Evolutionary conservation across 2,888 invertebrate species (phyloP), one percentile per base, ranked within the genome.

Genomic region (Eucriotettix oculatus): DNA sequence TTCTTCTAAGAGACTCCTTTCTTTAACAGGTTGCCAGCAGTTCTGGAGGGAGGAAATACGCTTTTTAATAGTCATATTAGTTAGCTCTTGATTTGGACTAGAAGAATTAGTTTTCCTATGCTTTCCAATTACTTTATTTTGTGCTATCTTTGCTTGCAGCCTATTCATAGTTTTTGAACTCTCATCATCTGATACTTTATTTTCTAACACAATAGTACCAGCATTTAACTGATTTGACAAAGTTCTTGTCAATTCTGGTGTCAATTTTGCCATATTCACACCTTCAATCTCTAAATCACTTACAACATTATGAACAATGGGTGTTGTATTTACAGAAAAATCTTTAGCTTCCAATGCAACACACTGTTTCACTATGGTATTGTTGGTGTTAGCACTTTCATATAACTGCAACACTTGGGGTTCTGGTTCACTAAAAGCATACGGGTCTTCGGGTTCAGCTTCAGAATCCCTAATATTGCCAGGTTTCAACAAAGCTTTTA

Each of bases 351-450:
- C 57, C 48, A 61, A 54, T 44, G 59, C 40, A 12, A 60, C 44
- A 56, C 59, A 56, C 16, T 54, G 59, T 42, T 60, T 59, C 29
- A 61, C 58, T 41, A 61, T 58, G n/a, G 58, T 58, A 42, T 59
- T 59, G 55, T 58, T 61, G 16, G 60, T 58, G 16, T 54, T 57
- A 17, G 63, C 42, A 52, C 58, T 63, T 54, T 63, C 62, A 54
- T 63, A 59, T 52, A 63, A 53, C 12, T 59, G 62, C 10, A 61
- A 43, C 16, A 60, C 62, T 52, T 62, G 64, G 14, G 65, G 62
- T 52, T 75, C 75, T 7, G 73, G 73, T 61, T 76, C 76, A 64
- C 74, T 73, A 67, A 77, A 77, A 60, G 76, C 71, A 63, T 77
- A 76, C 2, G 76, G 76, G 69, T 77, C 76, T 61, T 73, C 73